Conservation (phyloP, 2,888 invertebrate species). For the Plemyria rubiginata region DNA sequence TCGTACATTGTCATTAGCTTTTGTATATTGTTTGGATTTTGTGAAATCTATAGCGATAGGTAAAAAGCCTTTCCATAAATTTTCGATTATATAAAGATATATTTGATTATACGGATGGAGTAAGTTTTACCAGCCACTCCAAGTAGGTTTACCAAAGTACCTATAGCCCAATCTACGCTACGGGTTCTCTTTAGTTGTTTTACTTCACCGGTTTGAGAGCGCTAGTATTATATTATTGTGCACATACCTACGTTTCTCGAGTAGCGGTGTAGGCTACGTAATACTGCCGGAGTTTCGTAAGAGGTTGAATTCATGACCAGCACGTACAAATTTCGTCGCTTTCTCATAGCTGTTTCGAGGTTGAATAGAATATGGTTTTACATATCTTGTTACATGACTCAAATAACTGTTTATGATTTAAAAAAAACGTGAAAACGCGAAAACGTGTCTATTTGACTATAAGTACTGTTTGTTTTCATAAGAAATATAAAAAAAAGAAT, state of each 20-base stretch:
- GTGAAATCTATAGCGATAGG: too few species aligned
- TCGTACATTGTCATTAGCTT: too few species aligned
- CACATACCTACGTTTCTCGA: conserved; percentile 19
- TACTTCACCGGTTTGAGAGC: neutral
- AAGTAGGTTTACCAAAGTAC: neutral
- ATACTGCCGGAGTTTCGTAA: conserved; percentile 52
- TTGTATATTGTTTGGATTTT: too few species aligned
- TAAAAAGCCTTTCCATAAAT: too few species aligned
- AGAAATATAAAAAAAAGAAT: too few species aligned
- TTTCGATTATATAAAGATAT: too few species aligned
- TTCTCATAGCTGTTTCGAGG: conserved; percentile 49
- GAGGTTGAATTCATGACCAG: conserved; percentile 46
- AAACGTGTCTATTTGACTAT: too few species aligned
- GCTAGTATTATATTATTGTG: neutral
- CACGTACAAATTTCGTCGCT: conserved; percentile 47
- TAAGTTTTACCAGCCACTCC: neutral
- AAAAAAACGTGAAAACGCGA: too few species aligned
- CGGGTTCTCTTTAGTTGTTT: neutral
- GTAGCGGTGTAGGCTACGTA: conserved; percentile 40
- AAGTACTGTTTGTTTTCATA: too few species aligned
- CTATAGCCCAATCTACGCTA: neutral
- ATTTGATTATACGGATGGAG: neutral
- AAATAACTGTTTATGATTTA: neutral
- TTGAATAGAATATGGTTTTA: neutral
- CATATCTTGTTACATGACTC: conserved; percentile 14